A percentile compares a stretch with the other conserved stretches of the same genome.
phyloP scores from a whole-genome alignment of 2,888 invertebrate species.

The Mesorhabditis belari region DNA sequence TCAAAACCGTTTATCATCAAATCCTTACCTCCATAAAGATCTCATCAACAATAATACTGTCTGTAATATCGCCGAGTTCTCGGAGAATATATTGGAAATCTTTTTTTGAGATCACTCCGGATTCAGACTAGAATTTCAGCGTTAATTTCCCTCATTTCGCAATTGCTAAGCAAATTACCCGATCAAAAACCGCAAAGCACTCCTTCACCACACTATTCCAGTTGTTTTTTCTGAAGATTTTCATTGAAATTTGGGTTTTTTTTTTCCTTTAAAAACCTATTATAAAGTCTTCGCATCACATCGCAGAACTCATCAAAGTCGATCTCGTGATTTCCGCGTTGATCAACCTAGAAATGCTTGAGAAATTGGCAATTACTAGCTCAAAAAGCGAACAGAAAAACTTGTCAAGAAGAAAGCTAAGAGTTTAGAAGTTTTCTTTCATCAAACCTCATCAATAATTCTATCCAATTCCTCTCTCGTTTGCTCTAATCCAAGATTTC shows the following conservation, averaged over 20 bases:
- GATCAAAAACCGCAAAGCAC: constrained; percentile 49
- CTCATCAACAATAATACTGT: constrained; percentile 46
- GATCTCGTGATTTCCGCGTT: constrained; percentile 51
- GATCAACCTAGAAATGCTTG: constrained; percentile 36
- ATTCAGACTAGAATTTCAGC: constrained; percentile 40
- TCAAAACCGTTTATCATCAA: neutral
- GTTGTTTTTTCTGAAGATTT: constrained; percentile 39
- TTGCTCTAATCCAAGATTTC: constrained; percentile 47
- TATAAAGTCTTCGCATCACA: constrained; percentile 40
- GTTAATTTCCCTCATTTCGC: too few relatives aligned
- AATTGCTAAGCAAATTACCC: constrained; percentile 23
- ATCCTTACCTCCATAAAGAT: constrained; percentile 35
- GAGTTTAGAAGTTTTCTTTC: too few relatives aligned
- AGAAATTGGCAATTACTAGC: neutral
- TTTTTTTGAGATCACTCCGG: constrained; percentile 40
- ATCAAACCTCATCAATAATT: constrained; percentile 50
- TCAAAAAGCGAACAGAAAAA: too few relatives aligned
- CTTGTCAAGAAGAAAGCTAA: too few relatives aligned
- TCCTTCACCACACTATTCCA: constrained; percentile 50
- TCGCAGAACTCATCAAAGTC: constrained; percentile 49
- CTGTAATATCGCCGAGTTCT: constrained; percentile 48
- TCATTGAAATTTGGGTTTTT: too few relatives aligned
- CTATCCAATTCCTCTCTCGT: constrained; percentile 45
- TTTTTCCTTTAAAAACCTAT: too few relatives aligned
- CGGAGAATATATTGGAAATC: constrained; percentile 49